These are phyloP conservation scores for Brachyrhaphis roseni DNA, from an alignment of 2,797 vertebrate genomes.

Conservation along the genomic window DNA sequence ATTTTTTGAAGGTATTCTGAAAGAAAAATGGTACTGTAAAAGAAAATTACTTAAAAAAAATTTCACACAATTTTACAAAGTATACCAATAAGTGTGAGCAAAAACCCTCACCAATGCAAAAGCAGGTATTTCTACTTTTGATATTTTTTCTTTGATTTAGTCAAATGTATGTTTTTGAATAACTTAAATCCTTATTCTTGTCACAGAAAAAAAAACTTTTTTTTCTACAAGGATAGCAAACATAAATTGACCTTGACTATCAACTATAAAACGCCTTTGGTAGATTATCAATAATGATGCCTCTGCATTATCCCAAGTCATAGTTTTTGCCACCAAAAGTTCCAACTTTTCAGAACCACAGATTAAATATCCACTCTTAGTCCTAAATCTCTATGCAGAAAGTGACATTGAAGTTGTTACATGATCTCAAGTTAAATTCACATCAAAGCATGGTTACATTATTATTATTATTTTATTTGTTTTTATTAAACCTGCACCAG, in stretches of 20 bases:
- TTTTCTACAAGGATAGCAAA: background rate
- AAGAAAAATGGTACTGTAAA: background rate
- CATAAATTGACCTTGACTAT: background rate
- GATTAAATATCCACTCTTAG: constrained; percentile 23
- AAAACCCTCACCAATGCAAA: background rate
- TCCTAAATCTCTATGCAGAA: constrained; percentile 24
- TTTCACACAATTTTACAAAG: background rate
- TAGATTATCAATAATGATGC: background rate
- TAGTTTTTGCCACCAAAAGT: constrained; percentile 40
- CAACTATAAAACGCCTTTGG: constrained; percentile 3
- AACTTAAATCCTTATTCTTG: background rate
- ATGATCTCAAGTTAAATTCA: constrained; percentile 59
- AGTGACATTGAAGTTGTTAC: constrained; percentile 50
- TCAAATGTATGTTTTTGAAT: background rate
- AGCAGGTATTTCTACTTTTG: background rate
- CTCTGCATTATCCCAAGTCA: constrained; percentile 13
- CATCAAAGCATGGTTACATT: constrained; percentile 71
- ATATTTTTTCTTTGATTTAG: background rate
- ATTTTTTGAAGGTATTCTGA: background rate
- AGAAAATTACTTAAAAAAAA: background rate
- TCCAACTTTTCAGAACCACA: constrained; percentile 37
- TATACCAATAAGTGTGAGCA: background rate
- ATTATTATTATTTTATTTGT: background rate
- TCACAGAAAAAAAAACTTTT: background rate
- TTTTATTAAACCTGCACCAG: constrained; percentile 52